Conservation (phyloP, 2,113 vertebrate genomes). For the Microtus pennsylvanicus region DNA sequence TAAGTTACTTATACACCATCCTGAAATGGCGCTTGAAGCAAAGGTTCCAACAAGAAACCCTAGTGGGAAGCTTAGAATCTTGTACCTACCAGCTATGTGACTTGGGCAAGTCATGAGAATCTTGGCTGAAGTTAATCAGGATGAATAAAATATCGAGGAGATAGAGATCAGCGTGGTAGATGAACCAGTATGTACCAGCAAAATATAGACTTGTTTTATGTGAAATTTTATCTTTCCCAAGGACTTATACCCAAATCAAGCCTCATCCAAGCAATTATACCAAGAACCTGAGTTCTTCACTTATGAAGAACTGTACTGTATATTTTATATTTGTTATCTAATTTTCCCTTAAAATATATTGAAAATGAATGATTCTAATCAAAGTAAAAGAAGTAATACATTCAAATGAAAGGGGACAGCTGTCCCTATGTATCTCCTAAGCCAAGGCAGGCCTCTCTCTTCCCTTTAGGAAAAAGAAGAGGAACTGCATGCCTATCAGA, state of each 20-base stretch:
- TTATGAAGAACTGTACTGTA: background rate
- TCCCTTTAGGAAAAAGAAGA: background rate
- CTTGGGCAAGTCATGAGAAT: background rate
- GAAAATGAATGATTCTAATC: background rate
- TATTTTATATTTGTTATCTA: background rate
- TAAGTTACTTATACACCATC: constrained; percentile 10
- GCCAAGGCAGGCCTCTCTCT: background rate
- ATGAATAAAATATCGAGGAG: background rate
- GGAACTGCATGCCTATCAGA: background rate
- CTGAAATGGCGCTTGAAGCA: background rate
- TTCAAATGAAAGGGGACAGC: background rate
- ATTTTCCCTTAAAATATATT: constrained; percentile 23
- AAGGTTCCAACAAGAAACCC: background rate
- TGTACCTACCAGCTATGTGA: background rate
- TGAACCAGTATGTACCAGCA: background rate
- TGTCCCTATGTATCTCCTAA: background rate
- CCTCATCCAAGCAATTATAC: background rate
- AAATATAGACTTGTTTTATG: constrained; percentile 11
- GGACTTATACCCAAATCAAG: background rate
- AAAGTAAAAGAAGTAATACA: background rate
- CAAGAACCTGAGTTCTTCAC: background rate
- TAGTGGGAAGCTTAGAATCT: background rate
- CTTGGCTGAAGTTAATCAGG: background rate
- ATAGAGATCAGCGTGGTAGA: background rate
- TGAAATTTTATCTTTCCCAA: background rate